Evolutionary conservation across 2,888 invertebrate species (phyloP).

Genomic region (Macrophya annulata): DNA sequence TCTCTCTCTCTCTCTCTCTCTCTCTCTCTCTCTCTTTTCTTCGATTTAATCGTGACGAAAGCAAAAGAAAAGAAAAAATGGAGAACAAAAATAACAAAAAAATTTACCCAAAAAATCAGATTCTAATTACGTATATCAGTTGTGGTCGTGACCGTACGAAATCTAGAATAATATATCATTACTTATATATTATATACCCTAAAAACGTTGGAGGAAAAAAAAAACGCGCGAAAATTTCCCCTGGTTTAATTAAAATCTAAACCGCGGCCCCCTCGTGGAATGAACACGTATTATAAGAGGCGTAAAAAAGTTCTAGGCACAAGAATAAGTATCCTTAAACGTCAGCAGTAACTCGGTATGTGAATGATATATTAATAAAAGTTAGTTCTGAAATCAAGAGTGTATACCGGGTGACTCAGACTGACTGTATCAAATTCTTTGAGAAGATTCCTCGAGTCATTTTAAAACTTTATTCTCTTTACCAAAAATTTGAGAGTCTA

Average conservation of each 20-base stretch:
- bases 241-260: slow-evolving; percentile 34
- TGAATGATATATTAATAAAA: slow-evolving; percentile 29
- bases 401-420: too few species aligned
- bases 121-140: background rate
- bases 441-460: too few species aligned
- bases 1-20: too few species aligned
- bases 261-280: background rate
- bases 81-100: background rate
- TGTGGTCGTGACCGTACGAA: background rate
- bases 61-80: background rate
- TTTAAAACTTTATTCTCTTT: too few species aligned
- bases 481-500: too few species aligned
- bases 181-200: background rate
- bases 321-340: background rate
- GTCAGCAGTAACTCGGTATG: background rate
- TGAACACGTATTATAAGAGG: background rate
- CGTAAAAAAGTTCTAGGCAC: slow-evolving; percentile 5
- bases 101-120: background rate
- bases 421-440: too few species aligned
- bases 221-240: background rate
- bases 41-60: background rate
- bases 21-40: too few species aligned
- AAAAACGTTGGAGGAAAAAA: background rate
- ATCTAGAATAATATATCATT: background rate
- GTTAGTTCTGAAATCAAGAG: background rate